Evolutionary conservation across 2,797 vertebrate genomes (phyloP).

Genomic region (Huso huso): DNA sequence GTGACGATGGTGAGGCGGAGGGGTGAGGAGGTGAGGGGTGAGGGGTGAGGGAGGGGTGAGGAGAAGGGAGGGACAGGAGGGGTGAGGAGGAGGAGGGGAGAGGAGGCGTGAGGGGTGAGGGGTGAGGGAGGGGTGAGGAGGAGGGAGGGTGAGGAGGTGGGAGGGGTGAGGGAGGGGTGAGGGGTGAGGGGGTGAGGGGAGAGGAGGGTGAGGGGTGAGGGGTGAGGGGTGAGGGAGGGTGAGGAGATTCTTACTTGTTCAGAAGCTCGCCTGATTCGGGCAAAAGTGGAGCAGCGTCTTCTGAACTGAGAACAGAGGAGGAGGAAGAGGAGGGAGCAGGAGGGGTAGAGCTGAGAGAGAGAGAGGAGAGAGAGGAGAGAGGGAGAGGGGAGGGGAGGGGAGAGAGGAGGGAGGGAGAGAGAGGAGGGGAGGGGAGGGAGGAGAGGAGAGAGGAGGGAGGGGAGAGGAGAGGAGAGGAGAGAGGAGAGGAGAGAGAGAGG

Average conservation of each 20-base stretch:
- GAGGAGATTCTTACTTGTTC: conserved; percentile 75
- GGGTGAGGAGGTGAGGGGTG: too few species aligned
- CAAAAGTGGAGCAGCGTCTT: conserved; percentile 78
- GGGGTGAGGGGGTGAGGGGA: too few species aligned
- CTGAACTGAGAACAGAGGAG: conserved; percentile 45
- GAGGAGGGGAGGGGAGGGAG: conserved; percentile 31
- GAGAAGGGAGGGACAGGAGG: too few species aligned
- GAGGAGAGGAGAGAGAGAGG: not conserved
- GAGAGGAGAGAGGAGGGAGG: conserved; percentile 51
- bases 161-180: too few species aligned
- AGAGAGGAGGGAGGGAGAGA: too few species aligned
- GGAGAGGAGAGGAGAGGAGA: conserved; percentile 50
- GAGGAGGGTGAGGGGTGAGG: too few species aligned
- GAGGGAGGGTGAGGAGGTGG: too few species aligned
- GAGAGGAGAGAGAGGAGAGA: not conserved
- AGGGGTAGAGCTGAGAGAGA: conserved; percentile 50
- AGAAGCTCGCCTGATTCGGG: conserved; percentile 90
- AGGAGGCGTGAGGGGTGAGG: too few species aligned
- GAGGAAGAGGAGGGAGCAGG: conserved; percentile 52
- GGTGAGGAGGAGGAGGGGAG: too few species aligned
- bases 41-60: too few species aligned
- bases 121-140: too few species aligned
- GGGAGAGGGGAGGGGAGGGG: not conserved
- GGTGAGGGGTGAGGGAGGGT: not conserved
- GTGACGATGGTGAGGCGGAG: too few species aligned